Conservation (phyloP, 2,888 invertebrate genomes). For the Tetramorium bicarinatum region DNA sequence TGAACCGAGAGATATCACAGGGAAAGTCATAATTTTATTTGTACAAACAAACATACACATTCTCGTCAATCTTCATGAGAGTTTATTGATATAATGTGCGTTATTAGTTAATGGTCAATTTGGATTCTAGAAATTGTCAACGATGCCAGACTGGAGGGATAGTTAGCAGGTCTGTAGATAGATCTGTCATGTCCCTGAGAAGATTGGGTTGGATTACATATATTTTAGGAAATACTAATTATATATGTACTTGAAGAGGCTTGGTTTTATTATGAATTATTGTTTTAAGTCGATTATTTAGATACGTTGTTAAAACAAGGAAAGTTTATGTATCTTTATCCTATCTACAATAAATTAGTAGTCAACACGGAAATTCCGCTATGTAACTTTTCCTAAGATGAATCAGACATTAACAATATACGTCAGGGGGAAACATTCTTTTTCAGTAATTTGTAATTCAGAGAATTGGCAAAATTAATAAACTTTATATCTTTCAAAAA, state of each 20-base stretch:
- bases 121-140: conserved; percentile 27
- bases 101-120: conserved; percentile 40
- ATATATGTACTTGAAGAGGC: background rate
- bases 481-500: background rate
- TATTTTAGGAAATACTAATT: background rate
- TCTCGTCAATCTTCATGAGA: conserved; percentile 13
- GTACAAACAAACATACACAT: background rate
- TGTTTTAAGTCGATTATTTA: background rate
- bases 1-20: background rate
- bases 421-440: background rate
- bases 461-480: background rate
- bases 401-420: background rate
- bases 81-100: conserved; percentile 47
- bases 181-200: background rate
- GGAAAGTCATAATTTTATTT: background rate
- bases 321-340: background rate
- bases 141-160: background rate
- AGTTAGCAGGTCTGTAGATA: conserved; percentile 7
- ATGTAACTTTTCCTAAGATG: background rate
- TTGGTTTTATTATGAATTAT: background rate
- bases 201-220: background rate
- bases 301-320: background rate
- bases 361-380: background rate
- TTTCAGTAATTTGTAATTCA: background rate
- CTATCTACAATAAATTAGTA: background rate